A percentile compares a stretch with the other conserved stretches of the same genome.
Evolutionary conservation across 2,113 vertebrate species (phyloP).

Genomic region (Baryphthengus martii): DNA sequence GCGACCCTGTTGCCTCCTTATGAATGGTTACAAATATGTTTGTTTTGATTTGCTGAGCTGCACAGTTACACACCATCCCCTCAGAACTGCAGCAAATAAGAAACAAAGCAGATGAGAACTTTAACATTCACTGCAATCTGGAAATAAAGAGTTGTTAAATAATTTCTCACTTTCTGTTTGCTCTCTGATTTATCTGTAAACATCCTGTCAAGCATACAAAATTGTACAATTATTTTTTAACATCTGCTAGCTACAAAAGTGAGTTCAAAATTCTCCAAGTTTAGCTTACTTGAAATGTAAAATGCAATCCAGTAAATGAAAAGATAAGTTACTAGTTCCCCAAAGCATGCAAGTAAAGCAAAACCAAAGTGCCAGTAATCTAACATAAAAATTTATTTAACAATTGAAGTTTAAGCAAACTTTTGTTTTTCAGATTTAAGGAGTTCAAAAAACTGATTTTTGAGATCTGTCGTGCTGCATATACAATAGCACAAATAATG

Average conservation of each 20-base stretch:
- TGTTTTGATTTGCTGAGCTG: neutral
- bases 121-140: neutral
- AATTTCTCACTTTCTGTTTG: neutral
- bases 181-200: neutral
- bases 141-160: neutral
- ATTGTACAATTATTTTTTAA: conserved; percentile 62
- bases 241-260: neutral
- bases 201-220: conserved; percentile 14
- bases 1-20: neutral
- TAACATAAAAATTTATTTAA: neutral
- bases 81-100: neutral
- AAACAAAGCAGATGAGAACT: neutral
- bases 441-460: neutral
- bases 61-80: neutral
- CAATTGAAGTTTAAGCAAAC: neutral
- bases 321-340: neutral
- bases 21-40: neutral
- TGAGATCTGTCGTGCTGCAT: neutral
- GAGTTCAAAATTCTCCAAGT: conserved; percentile 19
- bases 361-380: neutral
- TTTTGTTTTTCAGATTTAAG: neutral
- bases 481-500: neutral
- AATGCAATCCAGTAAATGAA: neutral
- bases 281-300: conserved; percentile 23
- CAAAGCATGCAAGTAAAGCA: neutral